Evolutionary conservation across 2,888 invertebrate species (phyloP).

Genomic region (Apodemia zela): DNA sequence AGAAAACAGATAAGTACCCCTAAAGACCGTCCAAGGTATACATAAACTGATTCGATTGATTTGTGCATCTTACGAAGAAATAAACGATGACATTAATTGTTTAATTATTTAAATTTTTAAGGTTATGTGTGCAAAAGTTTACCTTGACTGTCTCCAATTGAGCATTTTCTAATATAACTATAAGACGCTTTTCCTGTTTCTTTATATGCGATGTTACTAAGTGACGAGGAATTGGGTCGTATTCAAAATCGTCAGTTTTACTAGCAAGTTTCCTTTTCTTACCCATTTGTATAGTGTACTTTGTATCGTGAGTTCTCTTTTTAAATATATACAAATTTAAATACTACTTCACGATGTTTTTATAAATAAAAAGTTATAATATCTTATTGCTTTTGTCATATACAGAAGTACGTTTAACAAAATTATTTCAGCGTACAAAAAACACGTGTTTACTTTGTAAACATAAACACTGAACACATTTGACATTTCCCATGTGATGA

Average conservation of each 20-base stretch:
- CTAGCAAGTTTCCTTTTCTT: slow-evolving; percentile 69
- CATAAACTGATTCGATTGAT: no score
- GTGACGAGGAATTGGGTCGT: slow-evolving; percentile 88
- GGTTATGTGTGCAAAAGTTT: slow-evolving; percentile 31
- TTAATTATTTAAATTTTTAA: neutral
- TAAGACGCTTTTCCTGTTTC: slow-evolving; percentile 93
- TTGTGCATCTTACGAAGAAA: neutral
- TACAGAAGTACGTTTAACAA: slow-evolving; percentile 12
- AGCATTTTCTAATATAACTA: slow-evolving; percentile 95
- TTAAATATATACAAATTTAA: neutral
- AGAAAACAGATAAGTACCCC: no score
- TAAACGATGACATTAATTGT: neutral
- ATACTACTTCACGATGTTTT: neutral
- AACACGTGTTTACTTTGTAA: no score
- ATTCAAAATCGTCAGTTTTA: slow-evolving; percentile 86
- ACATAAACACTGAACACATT: no score
- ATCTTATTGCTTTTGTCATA: neutral
- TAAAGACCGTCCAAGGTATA: no score
- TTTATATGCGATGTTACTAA: slow-evolving; percentile 88
- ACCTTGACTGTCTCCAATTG: slow-evolving; percentile 98
- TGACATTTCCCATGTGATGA: no score
- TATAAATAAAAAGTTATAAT: no score
- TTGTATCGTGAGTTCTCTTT: neutral
- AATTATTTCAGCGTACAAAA: no score
- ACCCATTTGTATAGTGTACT: slow-evolving; percentile 47